phyloP scores from a whole-genome alignment of 2,888 invertebrate genomes.

The Dasysyrphus albostriatus region DNA sequence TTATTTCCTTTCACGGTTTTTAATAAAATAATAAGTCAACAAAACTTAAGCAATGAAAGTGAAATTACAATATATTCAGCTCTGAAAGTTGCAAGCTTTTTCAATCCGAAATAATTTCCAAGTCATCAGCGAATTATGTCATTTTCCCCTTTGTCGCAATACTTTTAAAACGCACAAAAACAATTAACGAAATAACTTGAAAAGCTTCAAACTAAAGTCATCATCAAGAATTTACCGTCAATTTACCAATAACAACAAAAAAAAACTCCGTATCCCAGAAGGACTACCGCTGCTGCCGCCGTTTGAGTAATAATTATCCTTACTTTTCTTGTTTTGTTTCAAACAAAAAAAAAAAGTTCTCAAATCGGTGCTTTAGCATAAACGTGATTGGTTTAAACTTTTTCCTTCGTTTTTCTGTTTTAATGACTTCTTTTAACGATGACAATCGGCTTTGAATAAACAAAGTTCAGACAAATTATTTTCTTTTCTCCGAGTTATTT shows the following conservation, averaged over 20 bases:
- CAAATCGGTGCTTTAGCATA: conserved; percentile 24
- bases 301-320: conserved; percentile 3
- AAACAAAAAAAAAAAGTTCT: conserved; percentile 21
- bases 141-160: not conserved
- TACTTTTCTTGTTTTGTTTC: conserved; percentile 33
- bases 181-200: conserved; percentile 27
- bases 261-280: not conserved
- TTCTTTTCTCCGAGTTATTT: not conserved
- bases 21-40: too few species aligned
- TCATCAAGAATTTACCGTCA: conserved; percentile 53
- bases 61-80: too few species aligned
- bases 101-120: too few species aligned
- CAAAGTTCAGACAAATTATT: not conserved
- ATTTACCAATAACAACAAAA: not conserved
- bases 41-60: too few species aligned
- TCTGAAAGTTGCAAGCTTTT: too few species aligned
- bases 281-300: not conserved
- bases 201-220: conserved; percentile 61
- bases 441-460: not conserved
- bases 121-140: too few species aligned
- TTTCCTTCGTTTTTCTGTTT: not conserved
- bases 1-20: too few species aligned
- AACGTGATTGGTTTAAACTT: conserved; percentile 12
- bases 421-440: conserved; percentile 23
- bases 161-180: not conserved